These are phyloP conservation scores for Conus canariensis DNA, from an alignment of 2,888 invertebrate genomes.

Conservation along the genomic window DNA sequence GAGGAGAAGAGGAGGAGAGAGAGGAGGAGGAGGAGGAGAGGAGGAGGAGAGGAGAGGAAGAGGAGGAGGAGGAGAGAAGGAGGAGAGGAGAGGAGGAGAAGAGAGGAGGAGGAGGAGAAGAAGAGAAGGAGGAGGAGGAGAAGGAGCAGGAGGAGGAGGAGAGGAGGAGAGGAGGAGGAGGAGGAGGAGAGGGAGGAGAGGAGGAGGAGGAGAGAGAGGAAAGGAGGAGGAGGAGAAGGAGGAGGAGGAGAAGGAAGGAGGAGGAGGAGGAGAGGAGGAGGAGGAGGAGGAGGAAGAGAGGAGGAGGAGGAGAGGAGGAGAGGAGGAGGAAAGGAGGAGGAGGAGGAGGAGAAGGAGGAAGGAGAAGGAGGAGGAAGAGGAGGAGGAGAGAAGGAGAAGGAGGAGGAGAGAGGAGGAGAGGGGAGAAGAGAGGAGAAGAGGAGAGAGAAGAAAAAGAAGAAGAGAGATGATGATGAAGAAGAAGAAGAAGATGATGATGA, in stretches of 20 bases:
- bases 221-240: no score
- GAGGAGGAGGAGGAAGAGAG: not conserved
- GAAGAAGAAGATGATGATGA: not conserved
- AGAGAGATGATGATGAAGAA: not conserved
- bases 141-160: no score
- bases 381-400: not conserved
- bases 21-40: not conserved
- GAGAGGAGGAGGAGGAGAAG: not conserved
- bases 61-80: not conserved
- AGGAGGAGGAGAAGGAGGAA: no score
- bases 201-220: no score
- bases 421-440: no score
- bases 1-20: not conserved
- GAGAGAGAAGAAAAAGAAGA: not conserved
- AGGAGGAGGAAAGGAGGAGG: not conserved
- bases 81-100: not conserved
- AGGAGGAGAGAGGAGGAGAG: no score
- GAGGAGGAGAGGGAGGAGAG: no score
- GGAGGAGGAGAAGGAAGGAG: not conserved
- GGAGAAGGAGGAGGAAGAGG: not conserved
- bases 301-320: not conserved
- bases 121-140: not conserved
- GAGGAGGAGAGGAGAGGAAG: not conserved
- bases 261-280: not conserved
- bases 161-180: no score